Base-by-base conservation (phyloP, 2,113 vertebrate species). In the Halcyon senegalensis region DNA sequence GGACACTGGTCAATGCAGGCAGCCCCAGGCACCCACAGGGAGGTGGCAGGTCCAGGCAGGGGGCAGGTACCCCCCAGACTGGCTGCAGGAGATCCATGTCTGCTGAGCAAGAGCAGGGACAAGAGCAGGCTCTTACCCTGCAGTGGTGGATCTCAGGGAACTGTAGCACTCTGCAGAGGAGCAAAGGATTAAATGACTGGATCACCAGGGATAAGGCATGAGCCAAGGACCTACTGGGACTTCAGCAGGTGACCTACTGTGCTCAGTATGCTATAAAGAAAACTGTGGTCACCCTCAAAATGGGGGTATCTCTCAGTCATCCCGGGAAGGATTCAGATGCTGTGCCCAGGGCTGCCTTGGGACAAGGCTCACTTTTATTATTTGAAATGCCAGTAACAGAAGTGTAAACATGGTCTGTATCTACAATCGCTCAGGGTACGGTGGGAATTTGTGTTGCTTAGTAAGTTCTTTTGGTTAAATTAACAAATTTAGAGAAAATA, bases 11-110 rank as follows among this genome's bases (percentile, higher is more conserved):
- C 0, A 0, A 18, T 13, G 41, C 21, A 31, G 10, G 3, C 24
- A 70, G 62, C 33, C 24, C 48, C 72, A 37, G 31, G 62, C 25
- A 23, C 18, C 16, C 21, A 9, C 0, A 0, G 60, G 41, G 31
- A 56, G 17, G n/a, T 46, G 50, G 27, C 20, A 86, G 24, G 24
- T 60, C 60, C 44, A 46, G 44, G 44, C n/a, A 28, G 55, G 37
- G 7, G 2, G 24, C 7, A 1, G 24, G 7, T 27, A 23, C 5
- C 7, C 12, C 51, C 20, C 13, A 84, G 23, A 14, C 37, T 48
- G 6, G 13, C 0, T 21, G 37, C 39, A 33, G 28, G 35, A 70
- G n/a, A 21, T 41, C 4, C 25, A 53, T 53, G 30, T 28, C 63
- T 79, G 64, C 53, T 73, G 28, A 35, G 48, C 24, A 76, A 37